A percentile compares a stretch with the other conserved stretches of the same genome.
Conservation (phyloP, 2,797 vertebrate species). For the Sciurus vulgaris region DNA sequence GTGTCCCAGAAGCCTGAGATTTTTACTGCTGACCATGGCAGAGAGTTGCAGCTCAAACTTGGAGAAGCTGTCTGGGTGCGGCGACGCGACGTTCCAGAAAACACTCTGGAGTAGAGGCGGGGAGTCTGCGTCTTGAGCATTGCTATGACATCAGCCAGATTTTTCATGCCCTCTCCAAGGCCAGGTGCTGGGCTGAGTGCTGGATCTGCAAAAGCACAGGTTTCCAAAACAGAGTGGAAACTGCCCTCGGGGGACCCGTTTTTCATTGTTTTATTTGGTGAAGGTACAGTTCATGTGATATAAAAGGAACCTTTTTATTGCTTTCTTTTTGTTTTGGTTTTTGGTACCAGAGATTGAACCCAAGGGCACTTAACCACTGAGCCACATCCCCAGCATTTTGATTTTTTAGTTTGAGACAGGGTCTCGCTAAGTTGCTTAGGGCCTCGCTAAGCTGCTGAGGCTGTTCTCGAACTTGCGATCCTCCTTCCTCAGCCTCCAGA, state of each 20-base stretch:
- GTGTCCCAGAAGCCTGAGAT: too few species aligned
- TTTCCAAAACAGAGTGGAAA: background rate
- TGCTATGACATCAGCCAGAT: accelerated
- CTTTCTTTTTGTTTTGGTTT: too few species aligned
- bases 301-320: background rate
- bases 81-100: accelerated
- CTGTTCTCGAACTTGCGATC: too few species aligned
- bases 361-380: too few species aligned
- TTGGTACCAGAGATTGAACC: too few species aligned
- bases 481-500: too few species aligned
- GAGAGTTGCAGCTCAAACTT: background rate
- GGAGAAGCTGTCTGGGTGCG: background rate
- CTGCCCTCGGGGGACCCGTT: background rate
- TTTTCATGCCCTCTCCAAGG: background rate
- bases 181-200: background rate
- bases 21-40: background rate
- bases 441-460: too few species aligned
- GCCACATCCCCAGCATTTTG: too few species aligned
- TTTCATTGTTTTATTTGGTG: background rate
- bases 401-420: too few species aligned
- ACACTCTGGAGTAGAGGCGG: background rate
- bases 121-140: background rate
- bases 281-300: background rate
- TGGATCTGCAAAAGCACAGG: background rate
- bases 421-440: too few species aligned